Evolutionary conservation across 2,888 invertebrate genomes (phyloP), one percentile per base, ranked within the genome.

Genomic region (Chouioia cunea): DNA sequence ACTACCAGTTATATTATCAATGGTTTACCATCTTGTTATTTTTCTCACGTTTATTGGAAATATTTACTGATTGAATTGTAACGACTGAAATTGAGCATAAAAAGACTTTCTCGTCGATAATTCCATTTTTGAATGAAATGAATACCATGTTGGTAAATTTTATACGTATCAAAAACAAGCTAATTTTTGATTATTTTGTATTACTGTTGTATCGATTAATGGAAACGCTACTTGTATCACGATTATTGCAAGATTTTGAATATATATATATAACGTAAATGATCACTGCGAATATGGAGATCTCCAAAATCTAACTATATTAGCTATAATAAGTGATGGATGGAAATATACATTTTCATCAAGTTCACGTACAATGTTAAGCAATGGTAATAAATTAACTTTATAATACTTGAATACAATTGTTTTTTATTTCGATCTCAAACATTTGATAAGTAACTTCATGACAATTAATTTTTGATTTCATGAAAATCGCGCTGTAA

Each of bases 341-440:
- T 18, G n/a, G 50, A 50, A 50, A 50, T 12, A 36, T 36, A 36
- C 2, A 36, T 16, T 18, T 50, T 50, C 16, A 18, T 69, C 53
- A 16, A 65, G 47, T 62, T 52, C n/a, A 44, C 22, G 50, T 23
- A 10, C 8, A 10, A 27, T 56, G 22, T 27, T n/a, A 56, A 14
- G 15, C 15, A 14, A 47, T 20, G n/a, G 14, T 15, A 8, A 48
- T 44, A 59, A 65, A 67, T 63, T 69, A 68, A 56, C 18, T 50
- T 50, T 16, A 50, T 18, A 16, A 50, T 50, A 50, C n/a, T 50
- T 8, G 10, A 63, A 44, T 50, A 68, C 44, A 18, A 2, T 58
- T 59, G 64, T 70, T 73, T 73, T 77, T 74, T 77, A 75, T 76
- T 74, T 70, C n/a, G n/a, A 76, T 71, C 70, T 57, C 75, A 74